A percentile compares a stretch with the other conserved stretches of the same genome.
Conservation (phyloP, 1,140 invertebrate species). For the Bombus fervidus region DNA sequence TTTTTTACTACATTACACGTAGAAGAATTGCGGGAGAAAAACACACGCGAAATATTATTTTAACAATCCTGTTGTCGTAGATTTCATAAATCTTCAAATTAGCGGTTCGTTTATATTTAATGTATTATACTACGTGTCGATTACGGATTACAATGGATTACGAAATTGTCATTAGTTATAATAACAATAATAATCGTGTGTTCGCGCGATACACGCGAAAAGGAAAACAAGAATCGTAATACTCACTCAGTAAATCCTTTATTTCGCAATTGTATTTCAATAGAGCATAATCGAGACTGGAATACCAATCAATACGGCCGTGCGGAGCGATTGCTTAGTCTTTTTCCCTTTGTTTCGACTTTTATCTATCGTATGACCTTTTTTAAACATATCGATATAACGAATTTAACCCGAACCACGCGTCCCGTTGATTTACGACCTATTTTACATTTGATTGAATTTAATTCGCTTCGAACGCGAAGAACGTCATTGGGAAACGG, state of each 20-base stretch:
- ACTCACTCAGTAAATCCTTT: not conserved
- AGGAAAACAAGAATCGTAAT: not conserved
- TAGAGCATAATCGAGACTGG: no score
- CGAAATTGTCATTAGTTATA: not conserved
- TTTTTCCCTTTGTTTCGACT: not conserved
- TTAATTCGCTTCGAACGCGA: conserved; percentile 33
- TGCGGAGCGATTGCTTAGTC: not conserved
- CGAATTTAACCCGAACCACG: not conserved
- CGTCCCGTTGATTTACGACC: conserved; percentile 16
- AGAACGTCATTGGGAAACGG: conserved; percentile 4
- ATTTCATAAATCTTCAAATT: not conserved
- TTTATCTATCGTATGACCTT: not conserved
- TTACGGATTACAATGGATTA: not conserved
- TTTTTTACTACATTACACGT: no score
- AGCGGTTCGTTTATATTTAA: not conserved
- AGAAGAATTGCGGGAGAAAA: no score
- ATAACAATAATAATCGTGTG: not conserved
- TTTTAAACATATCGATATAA: not conserved
- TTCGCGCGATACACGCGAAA: not conserved
- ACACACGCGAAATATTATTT: no score
- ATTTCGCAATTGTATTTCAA: not conserved
- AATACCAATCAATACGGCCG: no score
- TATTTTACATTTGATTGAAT: conserved; percentile 35
- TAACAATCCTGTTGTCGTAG: no score
- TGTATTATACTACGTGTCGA: no score